Conservation (phyloP, 2,113 vertebrate genomes). For the Scatophagus argus region DNA sequence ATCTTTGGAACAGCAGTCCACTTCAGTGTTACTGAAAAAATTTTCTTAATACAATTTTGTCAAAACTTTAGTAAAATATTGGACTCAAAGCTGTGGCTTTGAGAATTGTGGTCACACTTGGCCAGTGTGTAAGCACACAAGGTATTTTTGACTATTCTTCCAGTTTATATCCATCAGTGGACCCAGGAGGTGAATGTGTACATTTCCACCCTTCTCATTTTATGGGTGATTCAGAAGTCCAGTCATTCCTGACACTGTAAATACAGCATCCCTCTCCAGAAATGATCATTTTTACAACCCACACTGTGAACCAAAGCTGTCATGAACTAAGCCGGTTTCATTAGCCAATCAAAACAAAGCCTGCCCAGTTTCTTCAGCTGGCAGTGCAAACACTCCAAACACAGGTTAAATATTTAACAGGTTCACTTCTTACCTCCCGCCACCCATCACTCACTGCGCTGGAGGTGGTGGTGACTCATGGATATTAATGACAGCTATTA, state of each 20-base stretch:
- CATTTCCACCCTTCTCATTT: neutral
- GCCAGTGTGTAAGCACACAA: neutral
- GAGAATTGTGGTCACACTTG: neutral
- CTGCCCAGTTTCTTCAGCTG: constrained; percentile 31
- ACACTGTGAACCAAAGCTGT: constrained; percentile 33
- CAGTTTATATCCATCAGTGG: neutral
- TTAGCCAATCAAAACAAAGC: constrained; percentile 66
- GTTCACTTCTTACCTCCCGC: constrained; percentile 41
- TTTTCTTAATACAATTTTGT: neutral
- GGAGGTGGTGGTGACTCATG: constrained; percentile 66
- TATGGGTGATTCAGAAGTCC: constrained; percentile 19
- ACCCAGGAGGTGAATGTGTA: neutral
- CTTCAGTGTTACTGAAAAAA: neutral
- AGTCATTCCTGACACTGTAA: constrained; percentile 36
- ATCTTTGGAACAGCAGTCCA: neutral
- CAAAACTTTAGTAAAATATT: no score
- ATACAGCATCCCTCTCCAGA: constrained; percentile 12
- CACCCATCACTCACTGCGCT: constrained; percentile 48
- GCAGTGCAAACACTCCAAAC: constrained; percentile 64
- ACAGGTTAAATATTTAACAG: constrained; percentile 79
- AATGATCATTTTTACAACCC: constrained; percentile 36
- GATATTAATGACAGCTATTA: constrained; percentile 75
- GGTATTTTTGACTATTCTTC: neutral
- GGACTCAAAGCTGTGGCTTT: neutral
- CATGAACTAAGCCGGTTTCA: constrained; percentile 41